Conservation (phyloP, 2,113 vertebrate species). For the Clarias batrachus region DNA sequence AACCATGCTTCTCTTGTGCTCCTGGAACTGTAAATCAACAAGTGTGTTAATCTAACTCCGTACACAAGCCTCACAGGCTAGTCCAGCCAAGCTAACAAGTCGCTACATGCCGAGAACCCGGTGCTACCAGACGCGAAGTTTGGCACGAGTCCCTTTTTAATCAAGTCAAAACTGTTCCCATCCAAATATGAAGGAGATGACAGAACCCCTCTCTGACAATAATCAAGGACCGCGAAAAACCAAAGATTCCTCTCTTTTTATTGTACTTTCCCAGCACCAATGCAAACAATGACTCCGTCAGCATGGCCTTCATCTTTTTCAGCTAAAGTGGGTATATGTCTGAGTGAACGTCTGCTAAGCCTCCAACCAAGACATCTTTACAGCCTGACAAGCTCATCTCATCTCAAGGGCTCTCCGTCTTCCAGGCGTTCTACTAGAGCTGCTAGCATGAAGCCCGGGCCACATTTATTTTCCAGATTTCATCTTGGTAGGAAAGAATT, state of each 20-base stretch:
- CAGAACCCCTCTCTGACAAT: neutral
- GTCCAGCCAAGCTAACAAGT: neutral
- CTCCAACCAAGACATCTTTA: conserved; percentile 22
- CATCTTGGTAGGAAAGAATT: conserved; percentile 12
- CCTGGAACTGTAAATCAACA: neutral
- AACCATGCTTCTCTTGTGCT: neutral
- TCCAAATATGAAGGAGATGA: neutral
- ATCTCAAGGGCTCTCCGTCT: conserved; percentile 5
- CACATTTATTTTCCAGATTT: conserved; percentile 33
- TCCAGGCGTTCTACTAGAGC: neutral
- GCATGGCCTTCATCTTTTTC: conserved; percentile 7
- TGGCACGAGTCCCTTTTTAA: conserved; percentile 24
- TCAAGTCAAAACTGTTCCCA: conserved; percentile 2
- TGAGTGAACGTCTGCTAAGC: neutral
- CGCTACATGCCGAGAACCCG: neutral
- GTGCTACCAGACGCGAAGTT: neutral
- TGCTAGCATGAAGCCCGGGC: neutral
- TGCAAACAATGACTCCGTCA: conserved; percentile 27
- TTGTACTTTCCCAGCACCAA: conserved; percentile 15
- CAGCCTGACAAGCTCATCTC: conserved; percentile 29
- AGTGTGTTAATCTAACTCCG: neutral
- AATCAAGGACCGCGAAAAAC: conserved; percentile 5
- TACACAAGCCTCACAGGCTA: neutral
- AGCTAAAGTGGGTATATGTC: neutral
- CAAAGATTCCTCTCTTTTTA: conserved; percentile 6